Evolutionary conservation across 2,888 invertebrate species (phyloP).

Genomic region (Toxonevra muliebris): DNA sequence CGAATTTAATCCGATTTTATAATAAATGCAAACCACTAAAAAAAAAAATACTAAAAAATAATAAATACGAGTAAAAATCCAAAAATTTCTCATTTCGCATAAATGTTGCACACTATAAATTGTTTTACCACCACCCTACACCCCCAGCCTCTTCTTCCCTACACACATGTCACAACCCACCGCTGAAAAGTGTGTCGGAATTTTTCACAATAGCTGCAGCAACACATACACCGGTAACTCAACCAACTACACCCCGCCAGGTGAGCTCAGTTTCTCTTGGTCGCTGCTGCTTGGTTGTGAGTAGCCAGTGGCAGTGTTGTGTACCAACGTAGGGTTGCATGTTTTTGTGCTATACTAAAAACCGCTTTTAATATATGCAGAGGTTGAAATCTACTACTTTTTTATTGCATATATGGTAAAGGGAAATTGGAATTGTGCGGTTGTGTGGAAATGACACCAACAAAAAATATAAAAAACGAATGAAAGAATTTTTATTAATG

Average conservation of each 20-base stretch:
- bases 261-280: background rate
- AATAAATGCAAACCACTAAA: background rate
- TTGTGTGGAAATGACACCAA: background rate
- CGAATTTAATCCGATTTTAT: background rate
- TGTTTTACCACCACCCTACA: background rate
- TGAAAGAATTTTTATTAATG: slow-evolving; percentile 4
- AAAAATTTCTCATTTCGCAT: slow-evolving; percentile 7
- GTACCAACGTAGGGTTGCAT: too few species aligned
- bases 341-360: background rate
- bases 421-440: slow-evolving; percentile 7
- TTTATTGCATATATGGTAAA: background rate
- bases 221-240: background rate
- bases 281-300: background rate
- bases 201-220: background rate
- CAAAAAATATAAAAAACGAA: background rate
- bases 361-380: background rate
- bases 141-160: background rate
- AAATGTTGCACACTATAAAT: slow-evolving; percentile 5
- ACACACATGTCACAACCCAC: background rate
- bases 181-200: background rate
- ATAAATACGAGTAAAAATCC: background rate
- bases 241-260: background rate
- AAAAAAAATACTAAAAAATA: too few species aligned
- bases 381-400: slow-evolving; percentile 1
- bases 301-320: background rate